Base-by-base conservation (phyloP, 2,113 vertebrate species). In the Manacus vitellinus region DNA sequence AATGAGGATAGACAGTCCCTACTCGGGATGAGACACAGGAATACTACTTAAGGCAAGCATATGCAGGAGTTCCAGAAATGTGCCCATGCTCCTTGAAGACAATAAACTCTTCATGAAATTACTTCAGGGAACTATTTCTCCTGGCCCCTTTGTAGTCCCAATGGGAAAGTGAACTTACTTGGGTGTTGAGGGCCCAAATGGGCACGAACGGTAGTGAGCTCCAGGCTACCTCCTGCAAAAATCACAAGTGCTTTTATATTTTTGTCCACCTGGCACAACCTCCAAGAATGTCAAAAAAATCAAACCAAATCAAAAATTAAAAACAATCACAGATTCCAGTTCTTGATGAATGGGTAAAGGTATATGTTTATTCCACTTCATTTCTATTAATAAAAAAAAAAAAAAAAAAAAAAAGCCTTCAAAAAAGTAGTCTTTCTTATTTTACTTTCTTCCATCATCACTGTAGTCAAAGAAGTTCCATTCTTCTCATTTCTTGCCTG, bases 121-220 rank as follows among this genome's bases (percentile, higher is more conserved):
- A 35, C 24, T 65, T 70, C 8, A 37, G 17, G 54, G 21, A 47
- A 49, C 14, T 24, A 8, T 52, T 54, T 65, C 14, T 85, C 68
- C 16, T 54, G 52, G 46, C 1, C 12, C 9, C 10, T 68, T 24
- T 1, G 0, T 51, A 22, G 8, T 82, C 16, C 10, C 25, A 75
- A 55, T 1, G 1, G 14, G 6, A 59, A 74, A 65, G 13, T 20
- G 20, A 47, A 63, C 12, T 43, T 39, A 23, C 9, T 0, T 0
- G 1, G 17, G 4, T 67, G 12, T 12, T 41, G 18, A 75, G 16
- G 19, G 27, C 11, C 21, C 8, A 49, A 25, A 51, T 16, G 21
- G 39, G 27, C 14, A 52, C 27, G 84, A 65, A 20, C 25, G 20
- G 37, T 18, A 81, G 43, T 47, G 17, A 81, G 17, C 12, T 72